Conservation (phyloP, 1,140 invertebrate genomes). For the Uloborus diversus region DNA sequence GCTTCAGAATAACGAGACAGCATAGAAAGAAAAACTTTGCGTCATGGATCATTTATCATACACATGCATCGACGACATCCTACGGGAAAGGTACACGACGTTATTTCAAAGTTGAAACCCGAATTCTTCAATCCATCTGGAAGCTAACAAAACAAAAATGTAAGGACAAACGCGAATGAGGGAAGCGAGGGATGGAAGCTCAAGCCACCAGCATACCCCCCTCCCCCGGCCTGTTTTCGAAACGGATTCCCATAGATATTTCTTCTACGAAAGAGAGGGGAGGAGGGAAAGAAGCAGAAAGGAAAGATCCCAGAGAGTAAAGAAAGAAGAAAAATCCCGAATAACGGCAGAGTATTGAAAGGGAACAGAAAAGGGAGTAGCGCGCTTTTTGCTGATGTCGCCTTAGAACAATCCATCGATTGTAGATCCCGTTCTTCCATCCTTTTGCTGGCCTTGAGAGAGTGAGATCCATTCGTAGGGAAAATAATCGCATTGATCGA, state of each 20-base stretch:
- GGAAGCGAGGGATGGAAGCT: too few species aligned
- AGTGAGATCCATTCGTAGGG: slow-evolving; percentile 36
- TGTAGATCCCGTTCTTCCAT: slow-evolving; percentile 27
- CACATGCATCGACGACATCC: neutral
- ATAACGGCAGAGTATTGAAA: neutral
- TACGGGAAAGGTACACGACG: neutral
- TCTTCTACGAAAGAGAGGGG: neutral
- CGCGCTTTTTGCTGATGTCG: neutral
- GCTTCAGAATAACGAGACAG: too few species aligned
- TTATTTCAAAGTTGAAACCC: slow-evolving; percentile 48
- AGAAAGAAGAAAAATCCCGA: neutral
- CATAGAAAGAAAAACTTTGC: too few species aligned
- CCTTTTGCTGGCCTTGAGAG: slow-evolving; percentile 31
- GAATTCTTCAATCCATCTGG: slow-evolving; percentile 15
- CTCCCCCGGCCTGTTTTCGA: too few species aligned
- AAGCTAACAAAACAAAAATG: slow-evolving; percentile 36
- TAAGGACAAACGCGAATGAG: slow-evolving; percentile 18
- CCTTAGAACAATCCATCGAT: slow-evolving; percentile 51
- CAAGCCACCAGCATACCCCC: too few species aligned
- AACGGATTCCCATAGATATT: slow-evolving; percentile 23
- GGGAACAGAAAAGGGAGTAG: neutral
- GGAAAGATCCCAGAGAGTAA: neutral
- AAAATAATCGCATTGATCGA: slow-evolving; percentile 54
- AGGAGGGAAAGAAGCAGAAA: neutral
- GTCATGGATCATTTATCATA: slow-evolving; percentile 32